Conservation (phyloP, 2,113 vertebrate genomes). For the Athene noctua region DNA sequence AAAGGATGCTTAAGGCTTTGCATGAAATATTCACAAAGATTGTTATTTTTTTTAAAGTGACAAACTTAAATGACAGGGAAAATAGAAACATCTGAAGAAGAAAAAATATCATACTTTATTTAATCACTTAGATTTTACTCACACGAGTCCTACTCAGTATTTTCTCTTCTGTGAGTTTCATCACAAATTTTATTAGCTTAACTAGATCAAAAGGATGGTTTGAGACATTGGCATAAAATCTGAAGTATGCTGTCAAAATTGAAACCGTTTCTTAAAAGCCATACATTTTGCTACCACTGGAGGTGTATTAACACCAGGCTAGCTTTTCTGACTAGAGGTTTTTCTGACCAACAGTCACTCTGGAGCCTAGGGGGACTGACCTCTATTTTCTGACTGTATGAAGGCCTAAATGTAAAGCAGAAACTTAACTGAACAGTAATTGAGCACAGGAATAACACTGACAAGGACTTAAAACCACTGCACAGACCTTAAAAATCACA, state of each 20-base stretch:
- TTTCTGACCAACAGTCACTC: background rate
- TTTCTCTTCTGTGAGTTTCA: background rate
- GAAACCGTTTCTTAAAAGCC: background rate
- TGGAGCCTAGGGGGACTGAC: background rate
- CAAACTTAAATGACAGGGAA: background rate
- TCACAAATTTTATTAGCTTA: background rate
- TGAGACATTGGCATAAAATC: background rate
- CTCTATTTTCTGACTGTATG: background rate
- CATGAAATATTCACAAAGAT: background rate
- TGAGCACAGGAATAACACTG: background rate
- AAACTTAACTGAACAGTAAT: background rate
- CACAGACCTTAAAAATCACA: background rate
- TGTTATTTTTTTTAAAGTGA: background rate
- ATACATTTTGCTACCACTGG: background rate
- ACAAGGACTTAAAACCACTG: background rate
- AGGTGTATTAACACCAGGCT: background rate
- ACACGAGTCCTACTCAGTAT: background rate
- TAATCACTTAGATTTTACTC: background rate
- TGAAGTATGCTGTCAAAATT: background rate
- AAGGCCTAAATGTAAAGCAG: background rate
- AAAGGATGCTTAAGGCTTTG: background rate
- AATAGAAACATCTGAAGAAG: background rate
- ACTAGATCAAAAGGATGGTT: background rate
- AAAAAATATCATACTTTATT: background rate
- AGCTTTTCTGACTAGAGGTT: background rate